Base-by-base conservation (phyloP, 1,140 invertebrate species). In the Glomeris maerens region DNA sequence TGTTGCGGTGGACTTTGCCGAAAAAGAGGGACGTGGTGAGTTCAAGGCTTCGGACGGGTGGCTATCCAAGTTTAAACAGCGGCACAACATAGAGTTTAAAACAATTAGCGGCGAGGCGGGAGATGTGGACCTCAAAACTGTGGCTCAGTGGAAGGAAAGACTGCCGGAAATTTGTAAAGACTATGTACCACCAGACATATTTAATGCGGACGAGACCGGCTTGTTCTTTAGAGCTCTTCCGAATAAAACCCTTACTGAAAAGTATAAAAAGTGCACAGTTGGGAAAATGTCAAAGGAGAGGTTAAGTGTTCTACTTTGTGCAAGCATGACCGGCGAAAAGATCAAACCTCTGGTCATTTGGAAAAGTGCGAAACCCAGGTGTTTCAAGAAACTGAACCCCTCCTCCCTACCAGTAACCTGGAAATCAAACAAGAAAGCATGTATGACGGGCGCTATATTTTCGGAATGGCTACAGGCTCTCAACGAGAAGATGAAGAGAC, bases 101-200 rank as follows among this genome's bases (percentile, higher is more conserved):
- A 29, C 20, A 26, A 40, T 49, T 20, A 45, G 55, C 56, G 53
- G 56, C 0, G 60, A 62, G 50, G 29, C 25, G 27, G 45, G 42
- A 14, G 45, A 28, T 39, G 56, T 61, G 7, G 44, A 56, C 20
- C 10, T 10, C 3, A 21, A 23, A 27, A 4, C 29, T 45, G 26
- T 31, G 4, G 31, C 2, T 20, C 27, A 55, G 5, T 45, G 47
- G 29, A 53, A 29, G 23, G 7, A 27, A 2, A 27, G 39, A 29
- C 29, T 53, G 5, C 45, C 41, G 3, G 22, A 50, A 26, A 28
- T 64, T 27, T 28, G 57, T 25, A 42, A 55, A 39, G 50, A 60
- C 5, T 72, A 69, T 59, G 47, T 27, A n/a, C 57, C 61, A 13
- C 2, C 31, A 3, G 49, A 62, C 40, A 55, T 62, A 23, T 60